phyloP scores from a whole-genome alignment of 2,888 invertebrate genomes.

The Neoitamus cyanurus region DNA sequence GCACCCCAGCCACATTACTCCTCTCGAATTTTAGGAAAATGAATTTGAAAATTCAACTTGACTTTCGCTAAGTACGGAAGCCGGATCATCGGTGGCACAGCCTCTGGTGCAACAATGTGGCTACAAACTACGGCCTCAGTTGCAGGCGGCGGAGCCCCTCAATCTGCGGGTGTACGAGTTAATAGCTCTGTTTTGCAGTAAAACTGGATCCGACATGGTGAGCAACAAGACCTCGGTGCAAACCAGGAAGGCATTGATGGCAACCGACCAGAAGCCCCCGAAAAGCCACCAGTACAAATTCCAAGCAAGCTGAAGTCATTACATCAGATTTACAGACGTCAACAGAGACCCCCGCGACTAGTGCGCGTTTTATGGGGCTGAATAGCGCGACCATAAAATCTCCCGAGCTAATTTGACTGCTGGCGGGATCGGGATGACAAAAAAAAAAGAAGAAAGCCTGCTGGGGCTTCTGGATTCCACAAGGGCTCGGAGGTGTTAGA shows the following conservation, averaged over 20 bases:
- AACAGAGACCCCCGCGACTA: slow-evolving; percentile 15
- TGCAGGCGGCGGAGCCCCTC: neutral
- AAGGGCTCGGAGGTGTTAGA: slow-evolving; percentile 7
- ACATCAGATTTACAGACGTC: slow-evolving; percentile 34
- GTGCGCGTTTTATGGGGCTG: slow-evolving; percentile 27
- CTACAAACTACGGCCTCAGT: neutral
- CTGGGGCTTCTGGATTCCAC: neutral
- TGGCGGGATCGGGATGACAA: neutral
- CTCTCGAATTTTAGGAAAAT: slow-evolving; percentile 22
- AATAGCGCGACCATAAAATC: slow-evolving; percentile 32
- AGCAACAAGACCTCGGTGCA: slow-evolving; percentile 15
- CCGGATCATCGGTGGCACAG: neutral
- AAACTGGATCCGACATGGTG: slow-evolving; percentile 35
- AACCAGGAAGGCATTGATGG: slow-evolving; percentile 4
- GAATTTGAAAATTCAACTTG: slow-evolving; percentile 18
- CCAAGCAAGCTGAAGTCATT: slow-evolving; percentile 33
- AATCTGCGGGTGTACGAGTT: slow-evolving; percentile 15
- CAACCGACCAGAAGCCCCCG: slow-evolving; percentile 9
- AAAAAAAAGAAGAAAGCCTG: neutral
- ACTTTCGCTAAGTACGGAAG: slow-evolving; percentile 6
- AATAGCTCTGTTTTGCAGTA: slow-evolving; percentile 21
- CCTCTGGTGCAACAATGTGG: slow-evolving; percentile 27
- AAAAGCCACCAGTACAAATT: slow-evolving; percentile 1
- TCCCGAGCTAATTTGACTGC: slow-evolving; percentile 30
- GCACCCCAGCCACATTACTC: neutral